Evolutionary conservation across 2,888 invertebrate genomes (phyloP).

Genomic region (Craniophora ligustri): DNA sequence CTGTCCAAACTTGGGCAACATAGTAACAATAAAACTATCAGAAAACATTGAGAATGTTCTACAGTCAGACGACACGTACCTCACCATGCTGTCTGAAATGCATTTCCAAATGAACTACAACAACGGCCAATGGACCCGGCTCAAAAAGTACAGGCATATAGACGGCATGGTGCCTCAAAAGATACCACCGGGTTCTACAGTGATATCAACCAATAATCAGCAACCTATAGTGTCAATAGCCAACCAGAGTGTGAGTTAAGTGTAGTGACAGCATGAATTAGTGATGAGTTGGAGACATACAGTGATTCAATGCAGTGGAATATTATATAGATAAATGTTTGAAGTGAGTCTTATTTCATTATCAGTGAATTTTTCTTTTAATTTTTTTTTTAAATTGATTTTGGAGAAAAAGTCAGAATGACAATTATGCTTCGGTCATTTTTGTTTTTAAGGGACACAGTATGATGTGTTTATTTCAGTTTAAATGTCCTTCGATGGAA

Average conservation of each 20-base stretch:
- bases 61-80: constrained; percentile 94
- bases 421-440: too few species aligned
- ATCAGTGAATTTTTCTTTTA: constrained; percentile 13
- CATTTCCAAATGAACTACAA: constrained; percentile 99
- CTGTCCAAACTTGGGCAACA: constrained; percentile 98
- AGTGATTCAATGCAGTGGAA: constrained; percentile 32
- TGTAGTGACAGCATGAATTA: constrained; percentile 25
- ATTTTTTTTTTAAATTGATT: too few species aligned
- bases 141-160: constrained; percentile 95
- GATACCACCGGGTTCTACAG: constrained; percentile 81
- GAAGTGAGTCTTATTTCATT: constrained; percentile 30
- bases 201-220: constrained; percentile 79
- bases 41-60: constrained; percentile 96
- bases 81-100: constrained; percentile 95
- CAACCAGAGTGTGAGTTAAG: constrained; percentile 81
- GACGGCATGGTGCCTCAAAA: constrained; percentile 88
- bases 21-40: constrained; percentile 98
- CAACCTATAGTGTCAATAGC: constrained; percentile 81
- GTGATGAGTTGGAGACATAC: constrained; percentile 13
- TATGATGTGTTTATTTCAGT: too few species aligned
- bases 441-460: neutral
- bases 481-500: too few species aligned
- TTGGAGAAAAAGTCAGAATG: too few species aligned
- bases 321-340: constrained; percentile 20
- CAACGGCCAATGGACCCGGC: constrained; percentile 98